A percentile compares a stretch with the other conserved stretches of the same genome.
phyloP scores from a whole-genome alignment of 2,797 vertebrate genomes.

The Lagocephalus sceleratus region DNA sequence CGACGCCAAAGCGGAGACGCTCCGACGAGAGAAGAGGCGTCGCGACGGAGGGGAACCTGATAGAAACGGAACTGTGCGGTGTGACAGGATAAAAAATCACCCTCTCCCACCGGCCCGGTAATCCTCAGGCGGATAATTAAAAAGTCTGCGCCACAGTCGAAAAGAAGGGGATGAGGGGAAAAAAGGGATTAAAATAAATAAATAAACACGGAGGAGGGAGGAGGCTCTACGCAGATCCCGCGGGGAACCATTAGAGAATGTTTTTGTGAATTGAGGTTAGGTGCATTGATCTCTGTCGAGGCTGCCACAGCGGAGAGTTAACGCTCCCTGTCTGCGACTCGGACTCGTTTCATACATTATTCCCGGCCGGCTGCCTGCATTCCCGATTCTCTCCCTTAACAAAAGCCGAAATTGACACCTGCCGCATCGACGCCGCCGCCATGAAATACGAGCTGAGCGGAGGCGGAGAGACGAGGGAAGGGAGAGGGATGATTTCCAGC shows the following conservation, averaged over 20 bases:
- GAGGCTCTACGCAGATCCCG: slow-evolving; percentile 66
- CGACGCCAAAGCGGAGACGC: slow-evolving; percentile 34
- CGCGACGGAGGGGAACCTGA: slow-evolving; percentile 55
- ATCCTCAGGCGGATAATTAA: slow-evolving; percentile 82
- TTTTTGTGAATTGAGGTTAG: slow-evolving; percentile 84
- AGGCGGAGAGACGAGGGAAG: slow-evolving; percentile 15
- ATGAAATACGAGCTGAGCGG: slow-evolving; percentile 44
- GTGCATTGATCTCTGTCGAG: slow-evolving; percentile 84
- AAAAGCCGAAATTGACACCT: slow-evolving; percentile 57
- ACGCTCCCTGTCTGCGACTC: slow-evolving; percentile 72
- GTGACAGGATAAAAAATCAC: slow-evolving; percentile 68
- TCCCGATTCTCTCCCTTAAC: slow-evolving; percentile 40
- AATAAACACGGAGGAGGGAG: slow-evolving; percentile 65
- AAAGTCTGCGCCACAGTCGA: slow-evolving; percentile 73
- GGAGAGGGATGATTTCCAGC: slow-evolving; percentile 18
- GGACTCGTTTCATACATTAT: slow-evolving; percentile 83
- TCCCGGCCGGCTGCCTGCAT: slow-evolving; percentile 56
- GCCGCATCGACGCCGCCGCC: slow-evolving; percentile 50
- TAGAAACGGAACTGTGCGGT: slow-evolving; percentile 63
- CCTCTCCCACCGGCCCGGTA: slow-evolving; percentile 66
- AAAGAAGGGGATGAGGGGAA: slow-evolving; percentile 26
- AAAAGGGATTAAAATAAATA: slow-evolving; percentile 75
- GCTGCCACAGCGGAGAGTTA: slow-evolving; percentile 76
- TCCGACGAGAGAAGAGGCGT: slow-evolving; percentile 20
- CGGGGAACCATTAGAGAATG: slow-evolving; percentile 83